A percentile compares a stretch with the other conserved stretches of the same genome.
phyloP scores from a whole-genome alignment of 2,113 vertebrate species.

The Scatophagus argus region DNA sequence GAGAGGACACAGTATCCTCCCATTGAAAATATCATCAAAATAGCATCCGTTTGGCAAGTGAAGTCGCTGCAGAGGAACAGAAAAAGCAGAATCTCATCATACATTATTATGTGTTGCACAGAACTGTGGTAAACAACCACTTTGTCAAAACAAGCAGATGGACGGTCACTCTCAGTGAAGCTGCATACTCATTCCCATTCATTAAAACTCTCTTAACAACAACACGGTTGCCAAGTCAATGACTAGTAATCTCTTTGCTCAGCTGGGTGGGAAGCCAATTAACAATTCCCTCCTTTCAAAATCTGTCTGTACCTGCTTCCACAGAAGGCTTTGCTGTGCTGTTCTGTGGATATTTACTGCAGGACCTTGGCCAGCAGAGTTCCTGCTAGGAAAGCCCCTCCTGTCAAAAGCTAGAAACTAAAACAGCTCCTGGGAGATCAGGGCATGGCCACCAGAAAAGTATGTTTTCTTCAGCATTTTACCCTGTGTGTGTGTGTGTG shows the following conservation, averaged over 20 bases:
- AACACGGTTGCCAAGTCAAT: slow-evolving; percentile 36
- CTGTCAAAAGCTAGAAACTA: slow-evolving; percentile 38
- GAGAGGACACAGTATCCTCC: slow-evolving; percentile 60
- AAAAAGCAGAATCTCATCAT: slow-evolving; percentile 40
- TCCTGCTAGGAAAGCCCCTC: slow-evolving; percentile 47
- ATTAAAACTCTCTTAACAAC: slow-evolving; percentile 35
- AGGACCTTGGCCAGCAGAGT: slow-evolving; percentile 20
- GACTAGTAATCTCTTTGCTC: slow-evolving; percentile 31
- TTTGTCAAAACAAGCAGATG: slow-evolving; percentile 54
- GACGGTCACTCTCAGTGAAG: slow-evolving; percentile 28
- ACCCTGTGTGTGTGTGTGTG: slow-evolving; percentile 7
- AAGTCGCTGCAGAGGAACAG: slow-evolving; percentile 51
- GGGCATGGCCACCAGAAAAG: slow-evolving; percentile 35
- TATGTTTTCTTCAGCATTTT: slow-evolving; percentile 41
- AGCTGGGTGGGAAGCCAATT: slow-evolving; percentile 41
- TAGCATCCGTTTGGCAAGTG: slow-evolving; percentile 69
- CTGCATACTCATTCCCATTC: slow-evolving; percentile 28
- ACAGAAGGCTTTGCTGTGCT: slow-evolving; percentile 21
- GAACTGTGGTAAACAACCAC: slow-evolving; percentile 43
- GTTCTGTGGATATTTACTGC: slow-evolving; percentile 9
- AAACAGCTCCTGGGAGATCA: slow-evolving; percentile 41
- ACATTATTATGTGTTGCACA: slow-evolving; percentile 17
- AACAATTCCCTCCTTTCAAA: slow-evolving; percentile 36
- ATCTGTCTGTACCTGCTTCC: slow-evolving; percentile 29
- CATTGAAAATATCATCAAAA: slow-evolving; percentile 69